Conservation (phyloP, 2,888 invertebrate genomes). For the Ectemnius cavifrons region DNA sequence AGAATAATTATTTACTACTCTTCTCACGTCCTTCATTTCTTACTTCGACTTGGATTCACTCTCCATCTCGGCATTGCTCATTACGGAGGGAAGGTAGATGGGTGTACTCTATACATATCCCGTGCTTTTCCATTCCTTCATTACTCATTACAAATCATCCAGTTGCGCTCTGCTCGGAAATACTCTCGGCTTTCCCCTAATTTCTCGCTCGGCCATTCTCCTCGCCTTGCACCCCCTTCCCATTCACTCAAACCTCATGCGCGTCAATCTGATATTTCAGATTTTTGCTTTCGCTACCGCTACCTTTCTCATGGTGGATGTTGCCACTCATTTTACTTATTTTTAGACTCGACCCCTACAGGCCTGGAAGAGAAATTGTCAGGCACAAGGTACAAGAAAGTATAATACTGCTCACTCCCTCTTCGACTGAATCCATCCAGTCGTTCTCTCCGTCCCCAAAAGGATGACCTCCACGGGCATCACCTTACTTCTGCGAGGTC, state of each 20-base stretch:
- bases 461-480: background rate
- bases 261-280: background rate
- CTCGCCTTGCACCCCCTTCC: background rate
- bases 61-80: conserved; percentile 13
- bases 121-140: background rate
- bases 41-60: conserved; percentile 18
- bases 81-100: conserved; percentile 4
- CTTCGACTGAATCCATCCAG: conserved; percentile 10
- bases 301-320: conserved; percentile 9
- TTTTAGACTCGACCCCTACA: background rate
- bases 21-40: conserved; percentile 50
- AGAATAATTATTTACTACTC: conserved; percentile 71
- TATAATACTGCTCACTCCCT: conserved; percentile 1
- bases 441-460: background rate
- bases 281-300: conserved; percentile 9
- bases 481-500: conserved; percentile 7
- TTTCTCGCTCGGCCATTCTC: background rate
- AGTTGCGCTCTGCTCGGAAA: background rate
- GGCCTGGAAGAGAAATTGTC: too few species aligned
- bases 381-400: too few species aligned
- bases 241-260: background rate
- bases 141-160: conserved; percentile 6
- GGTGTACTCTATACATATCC: too few species aligned
- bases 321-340: conserved; percentile 4
- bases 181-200: background rate